Conservation (phyloP, 1,140 invertebrate species). For the Heliconius himera region DNA sequence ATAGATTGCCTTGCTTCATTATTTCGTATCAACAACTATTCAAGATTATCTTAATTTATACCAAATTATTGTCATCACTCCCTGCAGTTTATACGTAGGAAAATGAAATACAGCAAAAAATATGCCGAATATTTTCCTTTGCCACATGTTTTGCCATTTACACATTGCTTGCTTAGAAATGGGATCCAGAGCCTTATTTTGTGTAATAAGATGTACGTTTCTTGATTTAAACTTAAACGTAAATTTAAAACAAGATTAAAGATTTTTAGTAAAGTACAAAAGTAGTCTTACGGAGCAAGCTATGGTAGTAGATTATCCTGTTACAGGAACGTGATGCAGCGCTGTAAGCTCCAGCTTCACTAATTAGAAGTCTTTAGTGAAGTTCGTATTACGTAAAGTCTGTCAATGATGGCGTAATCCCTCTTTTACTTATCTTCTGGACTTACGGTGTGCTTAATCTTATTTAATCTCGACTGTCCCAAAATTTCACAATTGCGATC, state of each 20-base stretch:
- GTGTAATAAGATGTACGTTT: no score
- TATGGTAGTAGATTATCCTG: background rate
- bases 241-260: background rate
- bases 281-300: background rate
- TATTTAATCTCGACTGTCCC: background rate
- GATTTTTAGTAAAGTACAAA: background rate
- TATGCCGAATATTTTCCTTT: no score
- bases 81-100: no score
- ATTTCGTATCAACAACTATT: no score
- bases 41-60: no score
- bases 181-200: no score
- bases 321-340: conserved; percentile 34
- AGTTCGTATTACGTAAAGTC: conserved; percentile 26
- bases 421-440: conserved; percentile 26
- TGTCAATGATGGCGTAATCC: conserved; percentile 30
- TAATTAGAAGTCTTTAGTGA: conserved; percentile 38
- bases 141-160: no score
- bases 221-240: background rate
- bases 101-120: no score
- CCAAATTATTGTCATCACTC: no score
- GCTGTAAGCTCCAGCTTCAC: conserved; percentile 32
- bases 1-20: no score
- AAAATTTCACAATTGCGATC: background rate
- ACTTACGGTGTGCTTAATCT: background rate
- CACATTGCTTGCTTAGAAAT: no score